These are phyloP conservation scores for Sipha flava DNA, from an alignment of 1,140 invertebrate species.

Conservation along the genomic window DNA sequence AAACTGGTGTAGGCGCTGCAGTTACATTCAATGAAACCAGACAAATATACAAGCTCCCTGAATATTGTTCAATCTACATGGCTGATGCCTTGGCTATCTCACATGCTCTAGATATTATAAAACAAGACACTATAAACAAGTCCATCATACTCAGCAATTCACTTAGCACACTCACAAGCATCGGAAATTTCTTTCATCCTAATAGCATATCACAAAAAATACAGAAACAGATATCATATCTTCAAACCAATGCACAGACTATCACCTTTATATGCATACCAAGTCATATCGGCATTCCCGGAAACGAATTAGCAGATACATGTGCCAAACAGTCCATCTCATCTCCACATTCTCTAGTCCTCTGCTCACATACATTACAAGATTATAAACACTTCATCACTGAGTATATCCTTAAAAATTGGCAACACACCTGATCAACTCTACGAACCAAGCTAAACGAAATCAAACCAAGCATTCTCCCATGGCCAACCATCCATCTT, in stretches of 20 bases:
- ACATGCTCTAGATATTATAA: not conserved
- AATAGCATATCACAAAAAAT: not conserved
- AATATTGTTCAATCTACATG: not conserved
- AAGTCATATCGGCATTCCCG: not conserved
- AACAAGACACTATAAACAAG: not conserved
- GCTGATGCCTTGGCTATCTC: not conserved
- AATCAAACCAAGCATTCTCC: not conserved
- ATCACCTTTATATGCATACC: constrained; percentile 29
- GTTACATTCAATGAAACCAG: not conserved
- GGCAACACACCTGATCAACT: not conserved
- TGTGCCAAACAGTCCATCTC: not conserved
- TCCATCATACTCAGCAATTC: not conserved
- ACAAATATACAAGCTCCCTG: not conserved
- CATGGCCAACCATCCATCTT: not conserved
- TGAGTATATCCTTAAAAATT: not conserved
- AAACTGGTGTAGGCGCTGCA: not conserved
- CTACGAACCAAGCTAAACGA: not conserved
- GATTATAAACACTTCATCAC: not conserved
- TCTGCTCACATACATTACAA: not conserved
- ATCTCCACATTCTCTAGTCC: not conserved
- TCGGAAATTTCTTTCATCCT: not conserved
- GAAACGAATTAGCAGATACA: not conserved
- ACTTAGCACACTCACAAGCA: not conserved
- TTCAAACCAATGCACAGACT: not conserved
- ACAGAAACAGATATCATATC: not conserved